Conservation (phyloP, 2,113 vertebrate genomes). For the Marmota monax region DNA sequence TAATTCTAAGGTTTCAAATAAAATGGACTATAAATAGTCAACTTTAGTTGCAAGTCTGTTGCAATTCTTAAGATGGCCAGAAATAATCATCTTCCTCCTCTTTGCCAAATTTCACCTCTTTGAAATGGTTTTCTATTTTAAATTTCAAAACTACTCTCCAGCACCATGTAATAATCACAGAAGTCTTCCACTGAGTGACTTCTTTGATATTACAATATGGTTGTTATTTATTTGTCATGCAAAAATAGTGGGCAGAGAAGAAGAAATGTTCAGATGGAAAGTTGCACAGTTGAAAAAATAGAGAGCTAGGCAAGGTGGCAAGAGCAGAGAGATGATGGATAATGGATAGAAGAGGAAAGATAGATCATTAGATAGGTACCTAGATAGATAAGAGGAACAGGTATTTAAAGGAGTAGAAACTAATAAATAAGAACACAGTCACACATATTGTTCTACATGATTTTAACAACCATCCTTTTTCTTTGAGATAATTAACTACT, state of each 20-base stretch:
- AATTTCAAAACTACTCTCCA: background rate
- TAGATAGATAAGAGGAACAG: background rate
- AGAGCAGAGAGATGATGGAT: background rate
- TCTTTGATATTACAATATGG: background rate
- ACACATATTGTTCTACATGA: too few species aligned
- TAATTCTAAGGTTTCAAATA: background rate
- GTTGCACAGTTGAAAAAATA: background rate
- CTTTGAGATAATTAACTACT: too few species aligned
- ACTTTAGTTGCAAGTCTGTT: background rate
- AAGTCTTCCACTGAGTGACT: background rate
- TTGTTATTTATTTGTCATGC: background rate
- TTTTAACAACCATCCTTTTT: too few species aligned
- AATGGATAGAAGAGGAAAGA: background rate
- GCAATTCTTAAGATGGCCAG: background rate
- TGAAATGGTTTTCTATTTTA: background rate
- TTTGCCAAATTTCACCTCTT: background rate
- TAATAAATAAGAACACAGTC: too few species aligned
- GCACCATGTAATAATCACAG: background rate
- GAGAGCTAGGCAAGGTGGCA: background rate
- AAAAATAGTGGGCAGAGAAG: background rate
- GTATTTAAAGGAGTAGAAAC: too few species aligned
- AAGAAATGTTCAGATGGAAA: background rate
- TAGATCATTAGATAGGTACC: background rate
- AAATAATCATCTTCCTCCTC: background rate
- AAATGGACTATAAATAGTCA: background rate